These are phyloP conservation scores for Halcyon malimbica DNA, from an alignment of 2,113 vertebrate species.

Conservation along the genomic window DNA sequence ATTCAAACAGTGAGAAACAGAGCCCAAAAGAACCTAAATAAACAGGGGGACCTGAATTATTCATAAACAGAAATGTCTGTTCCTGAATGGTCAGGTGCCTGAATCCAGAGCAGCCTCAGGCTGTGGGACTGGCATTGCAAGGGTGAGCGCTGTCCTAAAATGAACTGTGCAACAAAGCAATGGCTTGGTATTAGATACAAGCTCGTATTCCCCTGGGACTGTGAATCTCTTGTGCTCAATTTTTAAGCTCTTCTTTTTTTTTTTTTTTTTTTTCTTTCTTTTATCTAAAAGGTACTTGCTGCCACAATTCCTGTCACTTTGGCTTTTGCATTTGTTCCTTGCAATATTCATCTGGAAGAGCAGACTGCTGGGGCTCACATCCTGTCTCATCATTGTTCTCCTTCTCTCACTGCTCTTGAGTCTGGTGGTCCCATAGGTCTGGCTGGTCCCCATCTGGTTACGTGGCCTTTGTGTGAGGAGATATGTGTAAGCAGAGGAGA, in stretches of 20 bases:
- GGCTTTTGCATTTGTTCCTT: not conserved
- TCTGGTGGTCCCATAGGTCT: not conserved
- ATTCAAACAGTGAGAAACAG: not conserved
- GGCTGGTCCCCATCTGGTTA: not conserved
- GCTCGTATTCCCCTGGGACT: not conserved
- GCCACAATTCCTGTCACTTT: not conserved
- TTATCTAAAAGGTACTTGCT: not conserved
- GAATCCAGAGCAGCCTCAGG: conserved; percentile 21
- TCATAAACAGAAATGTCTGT: not conserved
- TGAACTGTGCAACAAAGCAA: conserved; percentile 44
- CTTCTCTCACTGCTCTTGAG: not conserved
- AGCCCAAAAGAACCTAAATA: not conserved
- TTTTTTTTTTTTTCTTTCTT: not conserved
- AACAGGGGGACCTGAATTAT: conserved; percentile 4
- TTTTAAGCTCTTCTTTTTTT: not conserved
- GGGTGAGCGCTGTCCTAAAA: conserved; percentile 36
- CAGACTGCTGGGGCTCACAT: not conserved
- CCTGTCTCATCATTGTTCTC: not conserved
- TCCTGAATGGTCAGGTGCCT: conserved; percentile 33
- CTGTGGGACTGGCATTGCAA: not conserved
- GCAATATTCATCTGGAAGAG: not conserved
- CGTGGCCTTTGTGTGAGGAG: not conserved
- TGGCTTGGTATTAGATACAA: not conserved
- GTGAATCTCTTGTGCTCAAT: not conserved
- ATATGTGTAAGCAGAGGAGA: not conserved